These are phyloP conservation scores for Lepidocyrtoides sp. DNA, from an alignment of 2,888 invertebrate species.

Conservation along the genomic window DNA sequence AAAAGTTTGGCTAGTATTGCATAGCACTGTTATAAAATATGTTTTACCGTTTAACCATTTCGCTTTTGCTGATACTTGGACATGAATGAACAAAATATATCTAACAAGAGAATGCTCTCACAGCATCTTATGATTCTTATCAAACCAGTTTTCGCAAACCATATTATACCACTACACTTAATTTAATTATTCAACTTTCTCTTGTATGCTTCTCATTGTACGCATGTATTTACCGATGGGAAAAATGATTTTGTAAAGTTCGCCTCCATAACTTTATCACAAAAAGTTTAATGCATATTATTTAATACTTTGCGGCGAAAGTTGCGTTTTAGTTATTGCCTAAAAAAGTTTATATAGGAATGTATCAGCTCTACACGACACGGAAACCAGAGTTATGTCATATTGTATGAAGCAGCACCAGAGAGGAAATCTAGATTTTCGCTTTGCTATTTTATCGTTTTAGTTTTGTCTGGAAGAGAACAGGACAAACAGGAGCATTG, in stretches of 20 bases:
- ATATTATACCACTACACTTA: background rate
- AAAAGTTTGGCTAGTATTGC: no score
- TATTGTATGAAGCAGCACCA: no score
- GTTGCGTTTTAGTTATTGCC: no score
- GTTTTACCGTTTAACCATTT: no score
- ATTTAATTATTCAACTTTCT: slow-evolving; percentile 32
- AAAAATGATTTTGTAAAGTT: background rate
- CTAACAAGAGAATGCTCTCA: background rate
- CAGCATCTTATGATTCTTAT: background rate
- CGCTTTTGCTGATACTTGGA: no score
- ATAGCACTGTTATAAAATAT: no score
- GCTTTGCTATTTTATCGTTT: background rate
- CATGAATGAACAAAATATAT: no score
- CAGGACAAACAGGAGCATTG: background rate
- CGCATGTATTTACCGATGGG: background rate
- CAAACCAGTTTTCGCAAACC: background rate
- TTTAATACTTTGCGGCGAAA: background rate
- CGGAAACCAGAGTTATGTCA: background rate
- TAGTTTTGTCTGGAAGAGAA: background rate
- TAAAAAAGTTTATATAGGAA: background rate
- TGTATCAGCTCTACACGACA: no score
- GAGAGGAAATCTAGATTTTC: background rate
- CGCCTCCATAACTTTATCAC: background rate
- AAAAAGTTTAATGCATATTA: background rate
- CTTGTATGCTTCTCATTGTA: background rate